Evolutionary conservation across 2,797 vertebrate species (phyloP).

Genomic region (Pangasius krempfi): DNA sequence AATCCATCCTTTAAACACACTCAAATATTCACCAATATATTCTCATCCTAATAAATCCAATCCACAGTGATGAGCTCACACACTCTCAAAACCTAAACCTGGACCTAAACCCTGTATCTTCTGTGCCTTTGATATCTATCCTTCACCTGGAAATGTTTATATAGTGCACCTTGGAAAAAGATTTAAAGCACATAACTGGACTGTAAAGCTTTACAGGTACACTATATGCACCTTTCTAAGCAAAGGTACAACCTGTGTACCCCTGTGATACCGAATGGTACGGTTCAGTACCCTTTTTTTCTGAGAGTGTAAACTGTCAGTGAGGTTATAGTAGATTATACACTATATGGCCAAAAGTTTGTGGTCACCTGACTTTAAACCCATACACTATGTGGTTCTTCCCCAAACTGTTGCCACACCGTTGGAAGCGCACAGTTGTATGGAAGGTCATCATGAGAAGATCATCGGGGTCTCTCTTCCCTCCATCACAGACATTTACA

Average conservation of each 20-base stretch:
- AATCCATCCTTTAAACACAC: background rate
- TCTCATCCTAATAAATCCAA: background rate
- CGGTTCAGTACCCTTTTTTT: background rate
- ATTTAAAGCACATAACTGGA: background rate
- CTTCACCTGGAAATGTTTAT: background rate
- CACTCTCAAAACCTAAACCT: background rate
- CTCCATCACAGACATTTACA: too few relatives aligned
- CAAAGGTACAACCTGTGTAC: background rate
- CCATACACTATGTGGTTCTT: background rate
- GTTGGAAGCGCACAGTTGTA: background rate
- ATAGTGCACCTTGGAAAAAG: background rate
- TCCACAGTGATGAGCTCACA: background rate
- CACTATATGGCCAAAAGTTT: background rate
- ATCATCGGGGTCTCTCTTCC: too few relatives aligned
- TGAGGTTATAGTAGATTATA: background rate
- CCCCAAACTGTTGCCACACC: too few relatives aligned
- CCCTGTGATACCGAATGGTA: background rate
- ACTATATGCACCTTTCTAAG: background rate
- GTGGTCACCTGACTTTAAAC: background rate
- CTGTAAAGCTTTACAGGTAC: background rate
- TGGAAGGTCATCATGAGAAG: too few relatives aligned
- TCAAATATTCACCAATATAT: background rate
- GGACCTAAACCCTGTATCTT: background rate
- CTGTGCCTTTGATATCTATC: background rate
- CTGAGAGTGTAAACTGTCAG: background rate